A percentile compares a stretch with the other conserved stretches of the same genome.
Conservation (phyloP, 2,888 invertebrate species). For the Ectemnius continuus region DNA sequence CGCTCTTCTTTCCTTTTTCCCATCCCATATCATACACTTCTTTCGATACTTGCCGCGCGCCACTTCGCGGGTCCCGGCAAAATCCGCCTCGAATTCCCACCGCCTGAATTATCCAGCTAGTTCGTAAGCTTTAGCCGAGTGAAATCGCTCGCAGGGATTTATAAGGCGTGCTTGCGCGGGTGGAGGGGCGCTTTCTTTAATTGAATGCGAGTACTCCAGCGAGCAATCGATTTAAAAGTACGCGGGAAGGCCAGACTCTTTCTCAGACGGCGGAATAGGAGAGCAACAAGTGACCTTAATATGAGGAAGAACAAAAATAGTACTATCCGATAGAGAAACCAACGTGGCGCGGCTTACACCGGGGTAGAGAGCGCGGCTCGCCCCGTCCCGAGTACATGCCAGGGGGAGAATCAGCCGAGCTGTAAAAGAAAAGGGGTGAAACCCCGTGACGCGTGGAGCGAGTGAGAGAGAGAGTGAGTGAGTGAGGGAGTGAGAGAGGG, state of each 20-base stretch:
- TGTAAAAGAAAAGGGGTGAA: slow-evolving; percentile 48
- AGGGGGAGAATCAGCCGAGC: slow-evolving; percentile 16
- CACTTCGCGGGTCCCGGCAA: no score
- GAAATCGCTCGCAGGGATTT: no score
- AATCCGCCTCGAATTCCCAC: no score
- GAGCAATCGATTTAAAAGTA: background rate
- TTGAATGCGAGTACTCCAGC: no score
- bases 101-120: no score
- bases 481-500: no score
- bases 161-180: no score
- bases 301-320: slow-evolving; percentile 74
- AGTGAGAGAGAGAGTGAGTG: background rate
- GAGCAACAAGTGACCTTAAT: slow-evolving; percentile 78
- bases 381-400: no score
- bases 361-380: slow-evolving; percentile 31
- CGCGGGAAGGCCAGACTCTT: slow-evolving; percentile 21
- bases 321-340: slow-evolving; percentile 73
- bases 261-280: slow-evolving; percentile 65
- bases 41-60: no score
- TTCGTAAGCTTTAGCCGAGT: no score
- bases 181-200: no score
- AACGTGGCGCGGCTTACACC: no score
- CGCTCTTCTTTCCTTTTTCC: slow-evolving; percentile 30
- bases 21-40: background rate
- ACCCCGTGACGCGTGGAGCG: slow-evolving; percentile 34